phyloP scores from a whole-genome alignment of 2,797 vertebrate genomes.

The Sciurus vulgaris region DNA sequence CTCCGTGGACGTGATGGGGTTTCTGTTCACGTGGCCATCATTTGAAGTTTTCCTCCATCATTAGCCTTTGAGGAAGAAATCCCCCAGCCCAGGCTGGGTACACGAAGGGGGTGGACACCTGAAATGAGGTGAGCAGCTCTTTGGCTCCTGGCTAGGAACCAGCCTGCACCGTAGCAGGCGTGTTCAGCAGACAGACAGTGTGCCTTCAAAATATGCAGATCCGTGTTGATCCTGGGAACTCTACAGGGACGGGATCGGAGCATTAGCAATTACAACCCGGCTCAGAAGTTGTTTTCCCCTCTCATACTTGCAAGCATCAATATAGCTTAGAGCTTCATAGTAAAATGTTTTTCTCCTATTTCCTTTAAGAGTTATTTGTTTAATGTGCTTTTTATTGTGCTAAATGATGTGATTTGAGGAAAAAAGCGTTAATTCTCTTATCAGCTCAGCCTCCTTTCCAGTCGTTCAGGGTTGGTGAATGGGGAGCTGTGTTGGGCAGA shows the following conservation, averaged over 20 bases:
- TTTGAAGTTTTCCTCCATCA: not conserved
- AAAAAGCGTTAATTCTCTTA: constrained; percentile 83
- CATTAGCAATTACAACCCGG: constrained; percentile 67
- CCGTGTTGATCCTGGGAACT: constrained; percentile 65
- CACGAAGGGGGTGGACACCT: not conserved
- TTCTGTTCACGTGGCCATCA: not conserved
- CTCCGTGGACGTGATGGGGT: not conserved
- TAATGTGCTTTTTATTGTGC: constrained; percentile 84
- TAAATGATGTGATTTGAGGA: constrained; percentile 84
- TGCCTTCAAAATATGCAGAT: constrained; percentile 74
- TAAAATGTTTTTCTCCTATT: constrained; percentile 60
- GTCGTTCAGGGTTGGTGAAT: constrained; percentile 36
- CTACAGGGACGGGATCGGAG: constrained; percentile 64
- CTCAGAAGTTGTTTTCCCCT: not conserved
- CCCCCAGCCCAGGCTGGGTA: not conserved
- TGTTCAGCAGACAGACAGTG: constrained; percentile 60
- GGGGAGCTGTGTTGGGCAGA: too few species aligned
- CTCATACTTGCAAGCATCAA: constrained; percentile 59
- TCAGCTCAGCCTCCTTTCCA: constrained; percentile 84
- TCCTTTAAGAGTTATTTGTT: constrained; percentile 78
- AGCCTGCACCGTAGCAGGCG: constrained; percentile 5
- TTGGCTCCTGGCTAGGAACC: constrained; percentile 33
- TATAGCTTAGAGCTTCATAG: constrained; percentile 71
- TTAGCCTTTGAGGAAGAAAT: not conserved
- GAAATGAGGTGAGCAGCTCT: not conserved